A percentile compares a stretch with the other conserved stretches of the same genome.
Conservation (phyloP, 2,888 invertebrate species). For the Dasysyrphus tricinctus region DNA sequence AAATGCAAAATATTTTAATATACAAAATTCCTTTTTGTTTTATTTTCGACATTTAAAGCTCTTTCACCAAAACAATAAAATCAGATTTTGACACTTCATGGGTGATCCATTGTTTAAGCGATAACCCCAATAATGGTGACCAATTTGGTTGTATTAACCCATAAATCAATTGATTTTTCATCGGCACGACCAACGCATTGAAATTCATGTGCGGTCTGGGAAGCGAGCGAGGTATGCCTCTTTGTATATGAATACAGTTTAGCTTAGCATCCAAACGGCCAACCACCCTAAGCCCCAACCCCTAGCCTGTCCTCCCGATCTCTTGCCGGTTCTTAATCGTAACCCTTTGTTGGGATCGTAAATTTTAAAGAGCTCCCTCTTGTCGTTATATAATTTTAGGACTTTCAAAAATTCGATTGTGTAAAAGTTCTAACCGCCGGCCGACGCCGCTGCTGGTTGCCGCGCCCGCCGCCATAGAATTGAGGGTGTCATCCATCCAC, state of each 20-base stretch:
- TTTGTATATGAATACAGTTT: background rate
- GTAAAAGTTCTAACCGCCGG: conserved; percentile 50
- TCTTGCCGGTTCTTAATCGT: conserved; percentile 14
- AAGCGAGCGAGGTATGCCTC: background rate
- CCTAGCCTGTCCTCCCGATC: background rate
- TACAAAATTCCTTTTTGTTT: conserved; percentile 3
- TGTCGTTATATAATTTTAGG: conserved; percentile 67
- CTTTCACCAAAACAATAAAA: conserved; percentile 24
- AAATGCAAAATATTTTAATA: conserved; percentile 15
- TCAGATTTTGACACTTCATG: conserved; percentile 47
- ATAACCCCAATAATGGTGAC: conserved; percentile 38
- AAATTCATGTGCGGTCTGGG: conserved; percentile 41
- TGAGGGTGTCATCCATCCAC: conserved; percentile 22
- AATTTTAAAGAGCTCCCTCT: conserved; percentile 58
- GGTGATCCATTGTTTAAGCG: conserved; percentile 21
- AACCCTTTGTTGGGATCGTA: conserved; percentile 52
- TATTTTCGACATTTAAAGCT: conserved; percentile 5
- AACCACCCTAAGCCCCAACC: background rate
- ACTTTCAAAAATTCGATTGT: conserved; percentile 67
- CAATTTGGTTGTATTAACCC: conserved; percentile 48
- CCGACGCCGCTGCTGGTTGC: background rate
- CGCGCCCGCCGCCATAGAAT: conserved; percentile 5
- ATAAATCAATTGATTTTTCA: conserved; percentile 63
- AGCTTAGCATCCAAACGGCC: background rate
- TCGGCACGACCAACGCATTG: conserved; percentile 42